Percentiles rank a stretch among this genome's conserved stretches.
Conservation (phyloP, 2,888 invertebrate species). For the Buathra laborator region DNA sequence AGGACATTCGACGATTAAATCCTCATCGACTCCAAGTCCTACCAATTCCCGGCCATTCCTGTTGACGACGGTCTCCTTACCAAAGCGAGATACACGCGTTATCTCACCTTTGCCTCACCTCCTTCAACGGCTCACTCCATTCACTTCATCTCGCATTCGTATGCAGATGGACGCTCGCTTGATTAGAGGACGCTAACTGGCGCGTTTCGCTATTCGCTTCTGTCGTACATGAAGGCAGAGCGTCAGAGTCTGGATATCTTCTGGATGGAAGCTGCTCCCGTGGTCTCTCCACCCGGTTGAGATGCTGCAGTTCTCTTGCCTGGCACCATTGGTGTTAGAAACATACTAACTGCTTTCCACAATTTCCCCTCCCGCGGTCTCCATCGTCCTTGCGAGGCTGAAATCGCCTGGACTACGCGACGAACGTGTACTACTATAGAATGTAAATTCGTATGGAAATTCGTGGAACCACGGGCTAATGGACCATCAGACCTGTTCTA, state of each 20-base stretch:
- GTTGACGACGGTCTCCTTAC: slow-evolving; percentile 1
- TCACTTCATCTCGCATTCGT: slow-evolving; percentile 68
- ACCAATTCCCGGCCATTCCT: background rate
- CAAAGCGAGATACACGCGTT: slow-evolving; percentile 11
- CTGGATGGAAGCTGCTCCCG: slow-evolving; percentile 19
- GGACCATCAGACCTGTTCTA: slow-evolving; percentile 62
- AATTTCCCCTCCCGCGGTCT: background rate
- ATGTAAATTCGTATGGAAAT: slow-evolving; percentile 70
- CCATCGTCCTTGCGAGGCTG: slow-evolving; percentile 13
- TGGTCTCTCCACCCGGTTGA: background rate
- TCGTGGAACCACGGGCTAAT: slow-evolving; percentile 59
- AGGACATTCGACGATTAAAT: background rate
- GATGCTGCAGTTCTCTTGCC: background rate
- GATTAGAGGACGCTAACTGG: slow-evolving; percentile 75
- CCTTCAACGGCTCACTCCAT: slow-evolving; percentile 19
- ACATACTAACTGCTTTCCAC: background rate
- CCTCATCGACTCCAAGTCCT: background rate
- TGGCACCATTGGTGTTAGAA: background rate
- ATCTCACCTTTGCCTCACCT: slow-evolving; percentile 50
- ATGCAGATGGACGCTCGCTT: slow-evolving; percentile 75
- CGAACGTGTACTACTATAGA: slow-evolving; percentile 65
- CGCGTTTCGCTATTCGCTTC: slow-evolving; percentile 57
- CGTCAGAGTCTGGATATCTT: slow-evolving; percentile 1
- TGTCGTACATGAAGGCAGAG: slow-evolving; percentile 10
- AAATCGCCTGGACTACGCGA: slow-evolving; percentile 35